phyloP scores from a whole-genome alignment of 2,888 invertebrate species.

The Pristionchus maxplancki region DNA sequence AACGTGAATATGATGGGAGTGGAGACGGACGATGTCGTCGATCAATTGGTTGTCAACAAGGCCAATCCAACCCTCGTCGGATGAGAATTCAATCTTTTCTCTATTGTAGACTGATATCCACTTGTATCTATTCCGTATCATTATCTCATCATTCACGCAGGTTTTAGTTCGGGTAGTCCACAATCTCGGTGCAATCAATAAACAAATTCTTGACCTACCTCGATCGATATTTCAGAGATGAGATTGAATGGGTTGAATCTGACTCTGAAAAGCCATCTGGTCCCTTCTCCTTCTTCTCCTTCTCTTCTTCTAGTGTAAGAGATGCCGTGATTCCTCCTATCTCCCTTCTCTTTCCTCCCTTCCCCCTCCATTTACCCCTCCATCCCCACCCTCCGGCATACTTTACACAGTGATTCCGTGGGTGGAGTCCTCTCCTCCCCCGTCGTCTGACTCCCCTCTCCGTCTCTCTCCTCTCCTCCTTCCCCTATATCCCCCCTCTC shows the following conservation, averaged over 20 bases:
- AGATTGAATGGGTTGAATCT: not conserved
- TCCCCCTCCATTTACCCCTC: slow-evolving; percentile 25
- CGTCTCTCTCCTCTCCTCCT: slow-evolving; percentile 47
- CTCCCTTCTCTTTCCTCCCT: slow-evolving; percentile 21
- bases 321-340: slow-evolving; percentile 27
- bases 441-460: slow-evolving; percentile 22
- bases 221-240: not conserved
- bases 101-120: not conserved
- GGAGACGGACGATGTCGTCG: slow-evolving; percentile 59
- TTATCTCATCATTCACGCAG: not conserved
- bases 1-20: slow-evolving; percentile 62
- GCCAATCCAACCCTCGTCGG: slow-evolving; percentile 66
- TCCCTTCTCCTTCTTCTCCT: slow-evolving; percentile 16
- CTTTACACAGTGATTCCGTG: slow-evolving; percentile 36
- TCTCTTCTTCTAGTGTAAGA: slow-evolving; percentile 35
- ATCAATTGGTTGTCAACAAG: slow-evolving; percentile 61
- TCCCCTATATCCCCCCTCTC: slow-evolving; percentile 11
- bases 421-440: slow-evolving; percentile 18
- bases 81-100: slow-evolving; percentile 50
- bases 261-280: not conserved
- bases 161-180: not conserved
- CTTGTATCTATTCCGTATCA: not conserved
- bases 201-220: not conserved
- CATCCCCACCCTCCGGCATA: slow-evolving; percentile 51
- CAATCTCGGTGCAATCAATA: not conserved